Base-by-base conservation (phyloP, 2,888 invertebrate genomes). In the Callinectes sapidus region DNA sequence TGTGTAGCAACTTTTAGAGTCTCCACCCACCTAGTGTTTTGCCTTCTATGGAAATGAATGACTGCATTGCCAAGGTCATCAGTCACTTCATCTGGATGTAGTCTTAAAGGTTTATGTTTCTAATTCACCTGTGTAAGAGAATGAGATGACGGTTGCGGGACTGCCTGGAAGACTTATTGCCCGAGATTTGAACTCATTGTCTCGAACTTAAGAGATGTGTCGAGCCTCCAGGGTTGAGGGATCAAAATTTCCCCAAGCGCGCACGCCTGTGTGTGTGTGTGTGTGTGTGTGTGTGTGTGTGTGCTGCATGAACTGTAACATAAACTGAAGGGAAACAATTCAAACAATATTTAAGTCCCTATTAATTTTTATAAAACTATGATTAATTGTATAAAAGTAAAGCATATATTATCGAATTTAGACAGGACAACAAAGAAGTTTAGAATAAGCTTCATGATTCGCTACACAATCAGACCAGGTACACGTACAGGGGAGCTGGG, bases 331-430 rank as follows among this genome's bases (percentile, higher is more conserved):
- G 28, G 14, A 48, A 18, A 18, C 13, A 54, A 87, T 87, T 35
- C 16, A 81, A 81, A 81, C 32, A 81, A 81, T 2, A 35, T 35
- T 81, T 16, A 48, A 54, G 48, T 87, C 87, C 54, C 87, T 87
- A 87, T 3, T 54, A 54, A 87, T 87, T 54, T 87, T 87, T 54
- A 42, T 42, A 54, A 87, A 87, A 87, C 87, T 87, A 87, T 87
- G 87, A 87, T 48, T 87, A 87, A 42, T 13, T 54, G 87, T 87
- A 87, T 42, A 87, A 87, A 54, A 87, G 48, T 87, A 87, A 87
- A 87, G 87, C 87, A 54, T 87, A 54, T 42, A 54, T 42, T 42
- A 87, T 54, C n/a, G 28, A 87, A 87, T 87, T 54, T 87, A 87
- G 42, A 87, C 81, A 81, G 81, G 32, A 81, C 81, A 81, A 81